These are phyloP conservation scores for Monochamus saltuarius DNA, from an alignment of 1,140 invertebrate species.

Conservation along the genomic window DNA sequence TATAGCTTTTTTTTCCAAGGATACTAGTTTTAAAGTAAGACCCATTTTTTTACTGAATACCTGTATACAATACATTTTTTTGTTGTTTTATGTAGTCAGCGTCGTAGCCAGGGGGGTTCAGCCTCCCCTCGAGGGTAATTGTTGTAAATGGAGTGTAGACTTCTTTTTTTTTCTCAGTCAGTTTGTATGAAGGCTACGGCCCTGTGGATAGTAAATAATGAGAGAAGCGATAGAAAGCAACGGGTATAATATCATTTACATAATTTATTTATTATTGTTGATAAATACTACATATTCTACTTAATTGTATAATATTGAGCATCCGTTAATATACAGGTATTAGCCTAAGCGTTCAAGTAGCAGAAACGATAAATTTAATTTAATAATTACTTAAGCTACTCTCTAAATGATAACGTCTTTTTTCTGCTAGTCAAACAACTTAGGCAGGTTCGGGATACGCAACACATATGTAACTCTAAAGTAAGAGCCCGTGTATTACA, in stretches of 20 bases:
- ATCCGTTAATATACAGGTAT: constrained; percentile 52
- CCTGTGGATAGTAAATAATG: too few relatives aligned
- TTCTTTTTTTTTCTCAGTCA: too few relatives aligned
- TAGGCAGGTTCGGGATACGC: constrained; percentile 47
- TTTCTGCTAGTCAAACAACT: constrained; percentile 51
- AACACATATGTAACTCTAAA: constrained; percentile 43
- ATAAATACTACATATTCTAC: constrained; percentile 53
- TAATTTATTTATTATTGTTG: constrained; percentile 49
- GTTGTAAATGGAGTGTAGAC: too few relatives aligned
- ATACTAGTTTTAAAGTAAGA: too few relatives aligned
- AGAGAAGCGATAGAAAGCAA: too few relatives aligned
- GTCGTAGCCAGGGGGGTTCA: too few relatives aligned
- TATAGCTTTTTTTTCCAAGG: too few relatives aligned
- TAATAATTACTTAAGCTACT: constrained; percentile 25
- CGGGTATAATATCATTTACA: constrained; percentile 40
- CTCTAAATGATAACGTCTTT: constrained; percentile 18
- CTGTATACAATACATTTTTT: too few relatives aligned
- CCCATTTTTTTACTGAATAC: too few relatives aligned
- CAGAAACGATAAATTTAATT: constrained; percentile 40
- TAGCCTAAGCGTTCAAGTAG: constrained; percentile 51
- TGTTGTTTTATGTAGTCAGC: too few relatives aligned
- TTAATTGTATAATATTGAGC: constrained; percentile 51
- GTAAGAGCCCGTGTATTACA: constrained; percentile 37
- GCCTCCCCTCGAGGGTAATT: too few relatives aligned
- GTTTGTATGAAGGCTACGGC: too few relatives aligned